phyloP scores from a whole-genome alignment of 2,797 vertebrate species.

The Pseudochaenichthys georgianus region DNA sequence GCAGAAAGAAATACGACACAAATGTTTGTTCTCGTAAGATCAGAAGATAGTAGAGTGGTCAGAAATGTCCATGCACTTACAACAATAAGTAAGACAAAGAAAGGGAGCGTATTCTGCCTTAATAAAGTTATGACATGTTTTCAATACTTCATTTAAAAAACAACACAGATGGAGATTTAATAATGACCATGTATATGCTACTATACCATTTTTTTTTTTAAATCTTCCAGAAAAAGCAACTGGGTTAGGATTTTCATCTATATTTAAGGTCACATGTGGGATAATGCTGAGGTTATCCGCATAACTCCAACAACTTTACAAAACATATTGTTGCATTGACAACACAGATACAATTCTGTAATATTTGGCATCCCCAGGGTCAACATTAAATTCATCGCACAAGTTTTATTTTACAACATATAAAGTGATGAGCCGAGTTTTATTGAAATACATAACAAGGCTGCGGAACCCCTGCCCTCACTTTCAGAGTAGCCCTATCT shows the following conservation, averaged over 20 bases:
- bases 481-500: slow-evolving; percentile 70
- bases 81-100: not conserved
- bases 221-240: not conserved
- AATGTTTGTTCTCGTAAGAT: not conserved
- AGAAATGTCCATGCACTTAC: slow-evolving; percentile 13
- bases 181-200: not conserved
- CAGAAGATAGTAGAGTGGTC: not conserved
- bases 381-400: not conserved
- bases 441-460: slow-evolving; percentile 69
- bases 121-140: not conserved
- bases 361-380: slow-evolving; percentile 7
- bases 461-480: slow-evolving; percentile 57
- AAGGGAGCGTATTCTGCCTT: not conserved
- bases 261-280: not conserved
- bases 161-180: slow-evolving; percentile 1
- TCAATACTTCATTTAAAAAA: not conserved
- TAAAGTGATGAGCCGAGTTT: not conserved
- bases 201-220: not conserved
- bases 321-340: slow-evolving; percentile 2
- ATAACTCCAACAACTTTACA: slow-evolving; percentile 14
- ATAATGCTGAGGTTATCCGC: not conserved
- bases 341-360: not conserved
- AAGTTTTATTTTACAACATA: not conserved
- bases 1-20: not conserved
- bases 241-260: not conserved